phyloP scores from a whole-genome alignment of 2,797 vertebrate genomes.

The Molossus alvarezi region DNA sequence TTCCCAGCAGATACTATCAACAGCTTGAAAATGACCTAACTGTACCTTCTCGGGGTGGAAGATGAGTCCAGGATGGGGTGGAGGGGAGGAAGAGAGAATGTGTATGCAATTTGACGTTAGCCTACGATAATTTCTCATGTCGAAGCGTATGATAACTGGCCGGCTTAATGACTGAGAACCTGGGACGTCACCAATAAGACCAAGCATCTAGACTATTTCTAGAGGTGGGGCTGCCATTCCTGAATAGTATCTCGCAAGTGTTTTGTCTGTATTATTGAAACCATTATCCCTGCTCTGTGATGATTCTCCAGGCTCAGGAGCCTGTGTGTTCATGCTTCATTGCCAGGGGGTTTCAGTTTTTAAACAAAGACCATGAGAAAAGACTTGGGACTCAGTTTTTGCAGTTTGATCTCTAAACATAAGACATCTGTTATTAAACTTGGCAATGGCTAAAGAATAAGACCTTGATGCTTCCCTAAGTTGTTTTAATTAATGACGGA shows the following conservation, averaged over 20 bases:
- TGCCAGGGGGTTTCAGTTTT: conserved; percentile 43
- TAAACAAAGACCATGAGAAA: conserved; percentile 38
- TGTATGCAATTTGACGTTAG: neutral
- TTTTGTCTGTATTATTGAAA: rapidly evolving
- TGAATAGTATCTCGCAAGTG: neutral
- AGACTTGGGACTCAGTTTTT: conserved; percentile 26
- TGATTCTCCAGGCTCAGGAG: neutral
- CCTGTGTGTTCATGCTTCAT: conserved; percentile 39
- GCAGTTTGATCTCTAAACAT: conserved; percentile 10
- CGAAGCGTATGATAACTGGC: neutral
- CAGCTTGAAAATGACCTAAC: conserved; percentile 40
- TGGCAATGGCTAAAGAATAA: conserved; percentile 45
- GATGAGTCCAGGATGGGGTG: conserved; percentile 8
- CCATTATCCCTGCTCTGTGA: neutral
- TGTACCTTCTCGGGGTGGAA: neutral
- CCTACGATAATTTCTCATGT: neutral
- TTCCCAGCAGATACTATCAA: conserved; percentile 23
- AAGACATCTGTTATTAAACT: conserved; percentile 53
- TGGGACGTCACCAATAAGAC: neutral
- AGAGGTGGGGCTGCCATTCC: conserved; percentile 36
- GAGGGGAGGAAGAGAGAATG: neutral
- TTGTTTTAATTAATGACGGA: conserved; percentile 67
- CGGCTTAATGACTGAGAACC: neutral
- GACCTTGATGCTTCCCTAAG: conserved; percentile 53
- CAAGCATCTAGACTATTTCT: neutral